phyloP scores from a whole-genome alignment of 2,113 vertebrate species.

The Xenopus tropicalis region UCB_Xtro_10.0 CM004444.2:110794001-110794500 shows the following conservation, averaged over 20 bases:
- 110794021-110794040: too few relatives aligned
- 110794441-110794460: neutral
- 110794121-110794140: too few relatives aligned
- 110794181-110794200: constrained; percentile 92
- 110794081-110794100: too few relatives aligned
- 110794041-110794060: too few relatives aligned
- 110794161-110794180: constrained; percentile 82
- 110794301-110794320: constrained; percentile 81
- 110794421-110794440: too few relatives aligned
- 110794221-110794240: constrained; percentile 90
- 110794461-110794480: too few relatives aligned
- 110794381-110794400: too few relatives aligned
- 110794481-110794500: too few relatives aligned
- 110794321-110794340: constrained; percentile 86
- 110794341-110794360: constrained; percentile 88
- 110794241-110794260: constrained; percentile 92
- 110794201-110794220: constrained; percentile 85
- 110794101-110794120: too few relatives aligned
- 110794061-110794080: too few relatives aligned
- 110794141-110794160: too few relatives aligned
- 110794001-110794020: too few relatives aligned
- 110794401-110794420: neutral
- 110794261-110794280: constrained; percentile 89
- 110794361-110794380: constrained; percentile 82
- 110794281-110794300: constrained; percentile 80